Conservation (phyloP, 2,113 vertebrate genomes). For the Bujurquina vittata region DNA sequence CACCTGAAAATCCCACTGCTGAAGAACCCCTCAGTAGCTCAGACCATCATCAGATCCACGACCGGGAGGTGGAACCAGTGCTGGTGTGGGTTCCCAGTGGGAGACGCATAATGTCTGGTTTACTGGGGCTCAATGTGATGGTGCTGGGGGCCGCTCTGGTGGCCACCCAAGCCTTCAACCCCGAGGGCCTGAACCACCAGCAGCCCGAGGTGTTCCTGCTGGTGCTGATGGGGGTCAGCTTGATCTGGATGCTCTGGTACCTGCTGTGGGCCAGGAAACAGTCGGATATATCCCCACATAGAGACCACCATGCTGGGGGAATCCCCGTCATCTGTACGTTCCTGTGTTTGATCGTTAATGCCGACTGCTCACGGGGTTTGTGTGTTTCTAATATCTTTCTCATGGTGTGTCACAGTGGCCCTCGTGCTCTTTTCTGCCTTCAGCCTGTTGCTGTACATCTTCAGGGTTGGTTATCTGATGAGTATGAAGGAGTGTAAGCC, state of each 20-base stretch:
- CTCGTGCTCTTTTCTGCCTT: slow-evolving; percentile 84
- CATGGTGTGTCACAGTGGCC: slow-evolving; percentile 78
- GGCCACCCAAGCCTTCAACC: slow-evolving; percentile 84
- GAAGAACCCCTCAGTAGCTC: accelerated
- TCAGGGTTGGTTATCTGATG: slow-evolving; percentile 80
- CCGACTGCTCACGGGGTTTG: background rate
- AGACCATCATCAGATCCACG: background rate
- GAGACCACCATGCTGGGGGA: slow-evolving; percentile 85
- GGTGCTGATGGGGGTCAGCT: slow-evolving; percentile 80
- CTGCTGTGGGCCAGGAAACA: slow-evolving; percentile 72
- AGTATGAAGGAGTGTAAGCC: slow-evolving; percentile 79
- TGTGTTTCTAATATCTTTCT: background rate
- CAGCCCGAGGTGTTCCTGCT: slow-evolving; percentile 84
- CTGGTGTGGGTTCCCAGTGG: slow-evolving; percentile 79
- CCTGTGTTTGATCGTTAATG: background rate
- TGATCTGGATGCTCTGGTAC: slow-evolving; percentile 86
- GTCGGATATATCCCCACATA: slow-evolving; percentile 68
- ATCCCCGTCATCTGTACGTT: slow-evolving; percentile 74
- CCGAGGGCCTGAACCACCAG: slow-evolving; percentile 68
- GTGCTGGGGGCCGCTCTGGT: slow-evolving; percentile 88
- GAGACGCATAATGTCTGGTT: slow-evolving; percentile 84
- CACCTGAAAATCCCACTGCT: background rate
- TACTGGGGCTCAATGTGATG: slow-evolving; percentile 88
- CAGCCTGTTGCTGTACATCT: slow-evolving; percentile 83
- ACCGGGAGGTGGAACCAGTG: slow-evolving; percentile 12